phyloP scores from a whole-genome alignment of 2,113 vertebrate genomes.

The Daubentonia madagascariensis region DNA sequence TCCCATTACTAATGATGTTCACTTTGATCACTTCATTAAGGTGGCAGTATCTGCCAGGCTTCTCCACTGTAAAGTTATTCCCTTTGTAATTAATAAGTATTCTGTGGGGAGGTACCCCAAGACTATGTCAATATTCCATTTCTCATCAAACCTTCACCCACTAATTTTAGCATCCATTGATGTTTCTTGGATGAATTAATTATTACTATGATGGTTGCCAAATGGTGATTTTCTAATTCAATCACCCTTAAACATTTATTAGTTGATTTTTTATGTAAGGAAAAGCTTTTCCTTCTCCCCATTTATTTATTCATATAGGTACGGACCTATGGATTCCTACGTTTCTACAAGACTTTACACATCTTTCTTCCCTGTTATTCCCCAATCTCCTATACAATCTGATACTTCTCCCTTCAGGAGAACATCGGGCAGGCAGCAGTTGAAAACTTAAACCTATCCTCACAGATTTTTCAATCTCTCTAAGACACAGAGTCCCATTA shows the following conservation, averaged over 20 bases:
- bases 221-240: constrained; percentile 58
- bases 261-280: constrained; percentile 11
- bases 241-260: constrained; percentile 60
- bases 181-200: constrained; percentile 71
- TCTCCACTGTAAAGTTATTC: constrained; percentile 53
- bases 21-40: constrained; percentile 71
- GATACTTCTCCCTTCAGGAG: background rate
- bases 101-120: constrained; percentile 34
- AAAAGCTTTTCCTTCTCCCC: background rate
- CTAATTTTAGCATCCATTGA: constrained; percentile 61
- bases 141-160: constrained; percentile 62
- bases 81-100: constrained; percentile 66
- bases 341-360: constrained; percentile 1
- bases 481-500: background rate
- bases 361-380: constrained; percentile 5
- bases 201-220: constrained; percentile 61
- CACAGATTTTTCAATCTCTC: background rate
- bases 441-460: background rate
- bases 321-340: background rate
- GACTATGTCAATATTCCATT: constrained; percentile 51
- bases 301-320: constrained; percentile 8
- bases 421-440: background rate
- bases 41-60: constrained; percentile 51
- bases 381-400: background rate
- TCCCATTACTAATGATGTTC: constrained; percentile 64